Conservation (phyloP, 2,113 vertebrate genomes). For the Entomyzon cyanotis region DNA sequence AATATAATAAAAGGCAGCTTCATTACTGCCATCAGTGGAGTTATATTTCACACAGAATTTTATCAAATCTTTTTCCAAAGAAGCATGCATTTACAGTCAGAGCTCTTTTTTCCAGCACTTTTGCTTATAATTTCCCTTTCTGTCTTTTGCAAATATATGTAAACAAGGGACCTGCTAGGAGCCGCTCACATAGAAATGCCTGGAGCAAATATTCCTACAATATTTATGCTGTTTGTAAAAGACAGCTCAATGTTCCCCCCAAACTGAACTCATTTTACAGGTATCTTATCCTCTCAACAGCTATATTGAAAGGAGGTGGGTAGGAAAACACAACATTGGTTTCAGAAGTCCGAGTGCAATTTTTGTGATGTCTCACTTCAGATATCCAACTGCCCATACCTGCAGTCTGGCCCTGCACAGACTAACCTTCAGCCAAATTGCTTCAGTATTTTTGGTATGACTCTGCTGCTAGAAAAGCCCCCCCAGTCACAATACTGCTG, state of each 20-base stretch:
- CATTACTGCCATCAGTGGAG: neutral
- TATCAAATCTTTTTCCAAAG: neutral
- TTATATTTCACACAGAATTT: neutral
- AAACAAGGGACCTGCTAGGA: neutral
- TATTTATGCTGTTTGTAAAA: neutral
- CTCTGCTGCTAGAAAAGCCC: neutral
- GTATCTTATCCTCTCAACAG: neutral
- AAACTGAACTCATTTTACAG: neutral
- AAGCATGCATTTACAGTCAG: neutral
- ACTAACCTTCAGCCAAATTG: constrained; percentile 18
- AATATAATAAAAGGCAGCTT: neutral
- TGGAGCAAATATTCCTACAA: neutral
- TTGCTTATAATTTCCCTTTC: neutral
- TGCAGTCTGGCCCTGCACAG: neutral
- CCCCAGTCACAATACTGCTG: neutral
- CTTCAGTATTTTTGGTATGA: neutral
- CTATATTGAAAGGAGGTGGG: neutral
- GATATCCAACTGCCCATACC: neutral
- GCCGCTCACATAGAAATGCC: neutral
- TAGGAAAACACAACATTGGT: neutral
- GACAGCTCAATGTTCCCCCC: neutral
- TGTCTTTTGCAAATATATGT: neutral
- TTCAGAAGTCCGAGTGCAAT: neutral
- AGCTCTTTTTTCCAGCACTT: neutral
- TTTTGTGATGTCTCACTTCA: neutral